A percentile compares a stretch with the other conserved stretches of the same genome.
Conservation (phyloP, 2,113 vertebrate genomes). For the Synodontis membranacea region DNA sequence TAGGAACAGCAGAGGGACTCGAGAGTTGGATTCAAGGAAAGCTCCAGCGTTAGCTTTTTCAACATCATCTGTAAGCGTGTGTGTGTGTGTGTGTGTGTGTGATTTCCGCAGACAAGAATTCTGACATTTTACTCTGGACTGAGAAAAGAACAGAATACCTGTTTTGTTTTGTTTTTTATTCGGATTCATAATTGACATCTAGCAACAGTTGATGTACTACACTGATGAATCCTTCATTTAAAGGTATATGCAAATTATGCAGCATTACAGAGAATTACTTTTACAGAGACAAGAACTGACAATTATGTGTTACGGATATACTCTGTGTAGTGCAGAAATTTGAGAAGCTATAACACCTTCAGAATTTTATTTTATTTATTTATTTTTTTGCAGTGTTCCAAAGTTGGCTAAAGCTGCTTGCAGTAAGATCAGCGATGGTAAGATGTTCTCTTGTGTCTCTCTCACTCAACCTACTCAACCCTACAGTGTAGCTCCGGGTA, state of each 20-base stretch:
- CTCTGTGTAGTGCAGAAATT: neutral
- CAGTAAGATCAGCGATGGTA: slow-evolving; percentile 19
- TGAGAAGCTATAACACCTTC: neutral
- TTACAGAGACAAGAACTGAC: neutral
- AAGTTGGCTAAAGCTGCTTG: neutral
- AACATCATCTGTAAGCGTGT: slow-evolving; percentile 3
- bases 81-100: too few relatives aligned
- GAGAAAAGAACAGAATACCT: neutral
- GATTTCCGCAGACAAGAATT: neutral
- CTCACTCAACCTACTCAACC: neutral
- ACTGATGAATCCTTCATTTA: neutral
- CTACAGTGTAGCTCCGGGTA: neutral
- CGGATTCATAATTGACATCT: neutral
- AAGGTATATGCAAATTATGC: neutral
- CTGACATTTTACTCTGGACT: neutral
- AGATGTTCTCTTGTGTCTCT: neutral
- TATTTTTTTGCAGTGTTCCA: neutral
- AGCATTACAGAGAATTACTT: neutral
- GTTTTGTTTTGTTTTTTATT: neutral
- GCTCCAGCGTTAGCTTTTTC: neutral
- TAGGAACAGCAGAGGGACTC: neutral
- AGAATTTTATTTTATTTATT: neutral
- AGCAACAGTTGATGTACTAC: neutral
- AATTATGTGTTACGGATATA: neutral
- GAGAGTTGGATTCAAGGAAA: neutral